phyloP scores from a whole-genome alignment of 2,888 invertebrate genomes.

The Nomada flava region DNA sequence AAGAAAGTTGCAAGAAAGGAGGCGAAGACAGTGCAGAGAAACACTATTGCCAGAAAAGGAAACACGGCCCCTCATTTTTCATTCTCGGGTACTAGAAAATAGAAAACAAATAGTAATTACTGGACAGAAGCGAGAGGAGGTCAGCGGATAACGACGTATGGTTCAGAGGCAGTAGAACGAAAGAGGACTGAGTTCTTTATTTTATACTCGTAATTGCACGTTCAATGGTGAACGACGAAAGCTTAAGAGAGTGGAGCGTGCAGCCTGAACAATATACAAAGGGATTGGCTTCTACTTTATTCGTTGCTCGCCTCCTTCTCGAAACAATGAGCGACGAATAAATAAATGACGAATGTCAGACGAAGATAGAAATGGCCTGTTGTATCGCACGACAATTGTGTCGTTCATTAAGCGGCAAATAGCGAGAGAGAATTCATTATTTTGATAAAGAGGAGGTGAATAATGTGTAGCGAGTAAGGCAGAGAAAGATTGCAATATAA shows the following conservation, averaged over 20 bases:
- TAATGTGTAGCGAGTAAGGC: constrained; percentile 4
- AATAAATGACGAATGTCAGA: constrained; percentile 36
- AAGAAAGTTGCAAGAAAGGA: no score
- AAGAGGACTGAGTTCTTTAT: neutral
- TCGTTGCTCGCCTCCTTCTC: neutral
- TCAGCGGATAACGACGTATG: constrained; percentile 9
- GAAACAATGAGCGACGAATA: constrained; percentile 41
- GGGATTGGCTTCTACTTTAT: constrained; percentile 37
- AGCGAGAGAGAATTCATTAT: constrained; percentile 3
- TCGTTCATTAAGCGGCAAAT: constrained; percentile 39
- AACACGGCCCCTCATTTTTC: no score
- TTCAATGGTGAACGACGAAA: constrained; percentile 3
- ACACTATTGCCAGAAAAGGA: no score
- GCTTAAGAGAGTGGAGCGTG: constrained; percentile 15
- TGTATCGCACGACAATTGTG: constrained; percentile 21
- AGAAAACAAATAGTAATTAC: neutral
- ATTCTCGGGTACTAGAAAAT: neutral
- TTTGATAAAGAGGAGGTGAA: neutral
- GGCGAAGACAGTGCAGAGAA: no score
- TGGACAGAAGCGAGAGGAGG: neutral
- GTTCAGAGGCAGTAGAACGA: neutral
- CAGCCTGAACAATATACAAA: constrained; percentile 26
- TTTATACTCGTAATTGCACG: constrained; percentile 25
- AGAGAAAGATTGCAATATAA: neutral
- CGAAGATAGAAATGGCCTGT: constrained; percentile 16